Conservation (phyloP, 2,113 vertebrate species). For the Drymodes brunneopygia region DNA sequence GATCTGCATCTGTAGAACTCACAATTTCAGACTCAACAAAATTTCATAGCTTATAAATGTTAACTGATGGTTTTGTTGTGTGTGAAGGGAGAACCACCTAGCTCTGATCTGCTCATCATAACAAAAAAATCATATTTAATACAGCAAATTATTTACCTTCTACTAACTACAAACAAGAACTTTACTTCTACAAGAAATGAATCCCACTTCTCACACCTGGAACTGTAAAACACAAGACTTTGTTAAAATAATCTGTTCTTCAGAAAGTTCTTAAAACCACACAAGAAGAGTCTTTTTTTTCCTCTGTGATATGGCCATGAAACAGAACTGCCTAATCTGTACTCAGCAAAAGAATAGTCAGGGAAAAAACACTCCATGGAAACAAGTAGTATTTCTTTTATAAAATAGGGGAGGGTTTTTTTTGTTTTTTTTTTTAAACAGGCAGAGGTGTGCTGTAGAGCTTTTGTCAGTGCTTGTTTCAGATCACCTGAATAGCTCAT, state of each 20-base stretch:
- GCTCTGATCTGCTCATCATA: not conserved
- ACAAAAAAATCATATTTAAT: not conserved
- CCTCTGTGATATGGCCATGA: accelerated
- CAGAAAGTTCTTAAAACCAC: not conserved
- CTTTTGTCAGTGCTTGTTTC: not conserved
- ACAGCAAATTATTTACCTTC: not conserved
- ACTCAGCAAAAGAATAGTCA: not conserved
- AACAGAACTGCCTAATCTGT: not conserved
- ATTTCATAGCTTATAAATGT: accelerated
- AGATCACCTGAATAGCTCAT: not conserved
- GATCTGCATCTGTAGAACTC: not conserved
- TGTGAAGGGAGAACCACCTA: not conserved
- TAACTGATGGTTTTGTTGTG: not conserved
- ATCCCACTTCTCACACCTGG: not conserved
- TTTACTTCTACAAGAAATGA: not conserved
- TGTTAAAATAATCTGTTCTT: not conserved
- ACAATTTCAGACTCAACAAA: not conserved
- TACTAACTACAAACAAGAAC: not conserved
- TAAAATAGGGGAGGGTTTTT: not conserved
- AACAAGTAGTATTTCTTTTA: not conserved
- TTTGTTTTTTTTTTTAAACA: not conserved
- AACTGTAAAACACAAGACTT: not conserved
- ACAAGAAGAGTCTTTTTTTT: not conserved
- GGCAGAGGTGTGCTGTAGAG: not conserved
- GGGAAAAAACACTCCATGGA: not conserved